phyloP scores from a whole-genome alignment of 2,797 vertebrate species.

The Hoplostethus atlanticus region DNA sequence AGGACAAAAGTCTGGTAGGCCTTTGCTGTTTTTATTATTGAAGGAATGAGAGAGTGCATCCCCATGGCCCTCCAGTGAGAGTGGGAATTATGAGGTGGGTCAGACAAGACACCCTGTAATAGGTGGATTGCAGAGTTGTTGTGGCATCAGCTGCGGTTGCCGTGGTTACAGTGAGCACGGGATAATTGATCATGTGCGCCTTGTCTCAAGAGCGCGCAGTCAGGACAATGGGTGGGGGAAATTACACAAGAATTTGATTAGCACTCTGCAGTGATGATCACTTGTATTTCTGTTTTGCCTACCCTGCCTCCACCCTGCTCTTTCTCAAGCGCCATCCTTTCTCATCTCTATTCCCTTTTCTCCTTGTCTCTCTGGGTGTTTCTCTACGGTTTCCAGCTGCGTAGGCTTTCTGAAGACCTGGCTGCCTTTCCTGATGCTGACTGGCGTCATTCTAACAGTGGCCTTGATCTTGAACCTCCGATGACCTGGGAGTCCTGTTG shows the following conservation, averaged over 20 bases:
- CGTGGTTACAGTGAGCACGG: conserved; percentile 28
- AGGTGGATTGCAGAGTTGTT: conserved; percentile 2
- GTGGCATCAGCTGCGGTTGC: conserved; percentile 24
- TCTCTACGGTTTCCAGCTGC: conserved; percentile 78
- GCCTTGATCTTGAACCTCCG: conserved; percentile 89
- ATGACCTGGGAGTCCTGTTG: conserved; percentile 79
- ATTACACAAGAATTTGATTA: conserved; percentile 13
- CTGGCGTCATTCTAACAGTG: conserved; percentile 86
- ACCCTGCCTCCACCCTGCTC: not conserved
- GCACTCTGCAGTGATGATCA: not conserved
- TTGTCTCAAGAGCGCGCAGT: not conserved
- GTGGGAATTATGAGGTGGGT: not conserved
- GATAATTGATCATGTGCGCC: conserved; percentile 15
- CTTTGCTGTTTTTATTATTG: not conserved
- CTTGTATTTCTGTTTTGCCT: not conserved
- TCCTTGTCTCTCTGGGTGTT: not conserved
- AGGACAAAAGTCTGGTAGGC: conserved; percentile 33
- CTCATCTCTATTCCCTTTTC: conserved; percentile 5
- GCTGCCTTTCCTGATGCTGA: conserved; percentile 92
- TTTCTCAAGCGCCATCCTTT: not conserved
- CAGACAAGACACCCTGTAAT: not conserved
- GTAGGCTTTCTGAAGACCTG: conserved; percentile 95
- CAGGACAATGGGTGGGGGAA: not conserved
- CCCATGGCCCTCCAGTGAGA: not conserved
- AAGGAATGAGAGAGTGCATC: conserved; percentile 13